A percentile compares a stretch with the other conserved stretches of the same genome.
Conservation (phyloP, 2,888 invertebrate genomes). For the Nymphalis polychloros region DNA sequence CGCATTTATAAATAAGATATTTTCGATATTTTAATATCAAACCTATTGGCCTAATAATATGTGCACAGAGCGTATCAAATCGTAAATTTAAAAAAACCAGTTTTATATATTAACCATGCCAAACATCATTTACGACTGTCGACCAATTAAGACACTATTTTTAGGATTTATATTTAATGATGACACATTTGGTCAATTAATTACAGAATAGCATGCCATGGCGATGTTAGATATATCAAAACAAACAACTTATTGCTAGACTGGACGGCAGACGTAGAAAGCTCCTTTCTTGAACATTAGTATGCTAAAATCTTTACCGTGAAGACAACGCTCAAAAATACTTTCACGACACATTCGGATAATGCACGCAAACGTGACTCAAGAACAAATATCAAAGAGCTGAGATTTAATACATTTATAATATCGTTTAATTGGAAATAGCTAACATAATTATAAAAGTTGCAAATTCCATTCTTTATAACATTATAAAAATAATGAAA, state of each 20-base stretch:
- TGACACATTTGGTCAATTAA: background rate
- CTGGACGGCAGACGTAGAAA: constrained; percentile 67
- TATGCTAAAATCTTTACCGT: constrained; percentile 74
- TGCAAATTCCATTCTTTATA: too few relatives aligned
- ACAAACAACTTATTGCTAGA: constrained; percentile 45
- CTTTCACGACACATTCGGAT: constrained; percentile 73
- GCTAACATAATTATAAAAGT: background rate
- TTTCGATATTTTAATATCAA: background rate
- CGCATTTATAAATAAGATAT: background rate
- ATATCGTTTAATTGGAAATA: background rate
- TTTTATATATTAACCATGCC: constrained; percentile 16
- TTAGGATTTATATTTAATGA: constrained; percentile 6
- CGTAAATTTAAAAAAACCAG: constrained; percentile 17
- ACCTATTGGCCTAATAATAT: constrained; percentile 17
- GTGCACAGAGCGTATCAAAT: constrained; percentile 16
- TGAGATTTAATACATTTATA: constrained; percentile 36
- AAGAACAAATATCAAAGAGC: constrained; percentile 62
- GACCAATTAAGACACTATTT: constrained; percentile 3
- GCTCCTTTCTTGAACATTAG: constrained; percentile 64
- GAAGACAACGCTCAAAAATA: constrained; percentile 73
- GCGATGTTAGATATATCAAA: constrained; percentile 14
- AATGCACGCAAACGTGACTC: constrained; percentile 67
- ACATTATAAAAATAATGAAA: background rate
- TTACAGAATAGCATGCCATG: background rate
- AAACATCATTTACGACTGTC: constrained; percentile 10